Evolutionary conservation across 2,113 vertebrate species (phyloP), one percentile per base, ranked within the genome.

Genomic region (Trogon melanurus): DNA sequence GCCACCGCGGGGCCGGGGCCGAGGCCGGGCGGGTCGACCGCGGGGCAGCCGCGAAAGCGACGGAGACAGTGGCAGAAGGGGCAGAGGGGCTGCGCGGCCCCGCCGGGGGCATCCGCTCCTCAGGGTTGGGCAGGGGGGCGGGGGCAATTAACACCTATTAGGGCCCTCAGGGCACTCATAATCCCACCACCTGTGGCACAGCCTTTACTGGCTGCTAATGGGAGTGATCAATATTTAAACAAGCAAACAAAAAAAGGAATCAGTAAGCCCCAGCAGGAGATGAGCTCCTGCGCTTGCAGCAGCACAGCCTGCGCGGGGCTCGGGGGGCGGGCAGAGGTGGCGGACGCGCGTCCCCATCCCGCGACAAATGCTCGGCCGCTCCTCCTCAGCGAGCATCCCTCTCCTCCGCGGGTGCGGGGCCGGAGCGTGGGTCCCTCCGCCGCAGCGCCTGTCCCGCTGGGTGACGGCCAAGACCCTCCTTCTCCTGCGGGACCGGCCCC

Each of bases 241-340:
- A 20, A 36, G 30, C 36, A 36, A 36, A 36, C 36, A 36, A 27
- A 17, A 32, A 23, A 11, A 34, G 30, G 2, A 65, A 50, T 50
- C 3, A 0, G 22, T 81, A 16, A 10, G 13, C 27, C 36, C 4
- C 8, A 2, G 32, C 16, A 27, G 84, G 79, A 72, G 56, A 4
- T 8, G 85, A 61, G 12, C 22, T 53, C 36, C 13, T 18, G 45
- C 2, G 1, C 6, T 17, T 10, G 36, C 48, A 23, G 70, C 3
- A 20, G 69, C 69, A 22, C 19, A 30, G 9, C 9, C 13, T 6
- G 60, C 0, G 1, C 0, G 19, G 38, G 30, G 62, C 48, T 13
- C 1, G 5, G 45, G 44, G 54, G 18, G 14, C 3, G 4, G 16
- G 58, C 69, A 36, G 58, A 38, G 29, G 20, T 20, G 1, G 1